These are phyloP conservation scores for Manis crassicaudata DNA, from an alignment of 2,797 vertebrate species.

Conservation along the genomic window DNA sequence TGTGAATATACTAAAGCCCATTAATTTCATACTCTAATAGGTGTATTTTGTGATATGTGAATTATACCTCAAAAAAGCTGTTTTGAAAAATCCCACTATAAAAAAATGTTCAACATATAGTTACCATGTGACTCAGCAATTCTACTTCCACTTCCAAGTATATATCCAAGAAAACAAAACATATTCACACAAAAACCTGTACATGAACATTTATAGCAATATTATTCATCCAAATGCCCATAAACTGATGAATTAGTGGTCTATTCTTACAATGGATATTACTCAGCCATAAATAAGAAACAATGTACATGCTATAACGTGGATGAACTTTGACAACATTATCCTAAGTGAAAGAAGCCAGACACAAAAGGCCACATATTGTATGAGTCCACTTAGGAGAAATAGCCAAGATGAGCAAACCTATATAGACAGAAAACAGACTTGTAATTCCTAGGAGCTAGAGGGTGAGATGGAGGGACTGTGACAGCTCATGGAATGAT, in stretches of 20 bases:
- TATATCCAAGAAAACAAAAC: background rate
- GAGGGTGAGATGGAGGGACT: background rate
- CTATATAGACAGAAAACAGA: background rate
- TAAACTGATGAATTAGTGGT: background rate
- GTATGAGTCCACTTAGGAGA: background rate
- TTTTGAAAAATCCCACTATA: background rate
- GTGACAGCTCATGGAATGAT: background rate
- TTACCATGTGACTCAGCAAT: background rate
- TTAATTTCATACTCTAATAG: background rate
- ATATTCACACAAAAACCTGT: background rate
- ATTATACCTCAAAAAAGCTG: background rate
- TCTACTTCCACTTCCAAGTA: background rate
- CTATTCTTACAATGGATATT: background rate
- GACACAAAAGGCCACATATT: background rate
- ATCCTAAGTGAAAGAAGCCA: background rate
- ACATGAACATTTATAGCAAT: background rate
- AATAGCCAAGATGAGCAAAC: background rate
- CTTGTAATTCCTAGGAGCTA: background rate
- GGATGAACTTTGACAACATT: constrained; percentile 3
- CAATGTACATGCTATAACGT: background rate
- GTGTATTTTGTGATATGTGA: background rate
- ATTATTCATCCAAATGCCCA: background rate
- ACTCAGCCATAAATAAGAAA: background rate
- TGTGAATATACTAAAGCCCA: background rate
- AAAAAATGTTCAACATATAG: background rate